These are phyloP conservation scores for Coendou prehensilis DNA, from an alignment of 2,797 vertebrate genomes.

Conservation along the genomic window DNA sequence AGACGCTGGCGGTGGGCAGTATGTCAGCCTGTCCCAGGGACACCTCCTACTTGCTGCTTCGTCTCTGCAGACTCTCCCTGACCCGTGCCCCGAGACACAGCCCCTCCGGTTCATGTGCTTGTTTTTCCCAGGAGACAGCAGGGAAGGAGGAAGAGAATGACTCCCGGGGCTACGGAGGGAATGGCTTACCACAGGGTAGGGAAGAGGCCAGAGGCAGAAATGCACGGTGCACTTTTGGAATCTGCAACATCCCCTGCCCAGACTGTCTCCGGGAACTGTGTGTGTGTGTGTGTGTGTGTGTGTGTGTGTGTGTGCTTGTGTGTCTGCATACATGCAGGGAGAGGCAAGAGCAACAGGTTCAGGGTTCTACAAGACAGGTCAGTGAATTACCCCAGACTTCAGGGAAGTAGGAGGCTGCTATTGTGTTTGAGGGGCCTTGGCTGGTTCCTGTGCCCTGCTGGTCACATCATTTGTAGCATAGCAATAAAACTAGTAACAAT, in stretches of 20 bases:
- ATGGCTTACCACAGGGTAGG: background rate
- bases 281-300: background rate
- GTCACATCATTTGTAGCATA: background rate
- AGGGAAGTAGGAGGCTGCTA: background rate
- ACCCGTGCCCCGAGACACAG: background rate
- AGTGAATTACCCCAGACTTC: background rate
- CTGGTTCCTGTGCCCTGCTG: background rate
- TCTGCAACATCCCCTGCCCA: background rate
- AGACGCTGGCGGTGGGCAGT: background rate
- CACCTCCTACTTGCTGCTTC: accelerated
- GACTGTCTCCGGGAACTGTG: background rate
- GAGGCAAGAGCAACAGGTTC: background rate
- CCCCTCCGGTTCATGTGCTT: background rate
- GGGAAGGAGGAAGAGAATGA: background rate
- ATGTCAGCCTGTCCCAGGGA: background rate
- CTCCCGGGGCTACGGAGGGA: background rate
- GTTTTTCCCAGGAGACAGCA: background rate
- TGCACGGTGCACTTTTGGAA: background rate
- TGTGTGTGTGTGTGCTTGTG: background rate
- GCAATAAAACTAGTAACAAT: background rate
- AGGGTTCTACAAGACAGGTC: background rate
- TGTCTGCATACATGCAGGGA: no score
- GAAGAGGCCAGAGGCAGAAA: background rate
- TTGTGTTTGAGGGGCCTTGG: background rate
- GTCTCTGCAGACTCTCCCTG: background rate